phyloP scores from a whole-genome alignment of 2,888 invertebrate genomes.

The Thymelicus lineola region DNA sequence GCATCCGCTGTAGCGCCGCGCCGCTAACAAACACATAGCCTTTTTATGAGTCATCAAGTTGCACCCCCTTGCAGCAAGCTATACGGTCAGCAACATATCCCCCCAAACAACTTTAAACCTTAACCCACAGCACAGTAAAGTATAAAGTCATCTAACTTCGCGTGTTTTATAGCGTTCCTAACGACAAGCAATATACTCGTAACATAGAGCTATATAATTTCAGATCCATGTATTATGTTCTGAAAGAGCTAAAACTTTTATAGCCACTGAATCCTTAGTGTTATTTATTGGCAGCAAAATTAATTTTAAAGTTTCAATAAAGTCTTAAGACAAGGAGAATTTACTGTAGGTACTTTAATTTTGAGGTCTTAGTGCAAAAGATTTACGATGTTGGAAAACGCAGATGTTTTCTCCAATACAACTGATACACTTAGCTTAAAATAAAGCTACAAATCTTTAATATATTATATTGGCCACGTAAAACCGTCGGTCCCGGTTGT shows the following conservation, averaged over 20 bases:
- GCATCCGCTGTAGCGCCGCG: constrained; percentile 17
- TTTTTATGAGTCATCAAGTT: constrained; percentile 41
- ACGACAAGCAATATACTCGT: constrained; percentile 11
- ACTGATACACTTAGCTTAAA: too few species aligned
- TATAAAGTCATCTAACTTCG: constrained; percentile 10
- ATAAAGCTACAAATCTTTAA: too few species aligned
- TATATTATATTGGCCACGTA: too few species aligned
- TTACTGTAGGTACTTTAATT: background rate
- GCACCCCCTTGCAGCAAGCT: constrained; percentile 31
- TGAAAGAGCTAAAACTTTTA: constrained; percentile 30
- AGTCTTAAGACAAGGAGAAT: background rate
- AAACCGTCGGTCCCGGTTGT: too few species aligned
- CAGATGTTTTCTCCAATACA: too few species aligned
- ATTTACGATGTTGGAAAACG: too few species aligned
- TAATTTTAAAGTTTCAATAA: constrained; percentile 18
- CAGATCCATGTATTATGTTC: constrained; percentile 20
- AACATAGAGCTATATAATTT: constrained; percentile 28
- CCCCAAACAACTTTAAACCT: background rate
- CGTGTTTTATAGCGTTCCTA: constrained; percentile 29
- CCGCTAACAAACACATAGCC: constrained; percentile 27
- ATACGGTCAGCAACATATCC: constrained; percentile 23
- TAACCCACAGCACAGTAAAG: constrained; percentile 1
- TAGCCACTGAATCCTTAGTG: constrained; percentile 23
- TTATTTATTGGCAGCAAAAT: constrained; percentile 10
- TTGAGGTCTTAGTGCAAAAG: too few species aligned